A percentile compares a stretch with the other conserved stretches of the same genome.
These are phyloP conservation scores for Scophthalmus maximus DNA, from an alignment of 2,113 vertebrate species.

Conservation along the genomic window DNA sequence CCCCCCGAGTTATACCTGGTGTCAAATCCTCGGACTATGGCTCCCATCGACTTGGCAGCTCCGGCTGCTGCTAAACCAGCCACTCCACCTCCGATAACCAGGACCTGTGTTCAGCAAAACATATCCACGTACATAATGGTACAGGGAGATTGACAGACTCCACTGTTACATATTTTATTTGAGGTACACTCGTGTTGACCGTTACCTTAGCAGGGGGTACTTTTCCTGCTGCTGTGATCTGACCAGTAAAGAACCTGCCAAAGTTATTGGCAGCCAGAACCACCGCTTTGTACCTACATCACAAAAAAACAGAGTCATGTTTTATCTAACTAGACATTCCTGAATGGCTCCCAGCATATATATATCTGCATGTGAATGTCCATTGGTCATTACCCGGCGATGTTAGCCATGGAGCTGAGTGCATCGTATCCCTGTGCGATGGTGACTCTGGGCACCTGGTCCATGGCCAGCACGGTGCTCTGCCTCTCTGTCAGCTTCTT, in stretches of 20 bases:
- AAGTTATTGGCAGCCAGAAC: conserved; percentile 80
- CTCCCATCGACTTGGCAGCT: conserved; percentile 87
- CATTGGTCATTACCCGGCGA: conserved; percentile 77
- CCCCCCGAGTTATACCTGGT: conserved; percentile 72
- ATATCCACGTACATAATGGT: background rate
- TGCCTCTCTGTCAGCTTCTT: conserved; percentile 76
- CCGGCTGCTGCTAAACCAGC: conserved; percentile 86
- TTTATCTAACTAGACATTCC: background rate
- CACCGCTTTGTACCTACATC: conserved; percentile 79
- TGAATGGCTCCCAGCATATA: conserved; percentile 41
- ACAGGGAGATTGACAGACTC: background rate
- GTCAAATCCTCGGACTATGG: conserved; percentile 86
- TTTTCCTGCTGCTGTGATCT: conserved; percentile 83
- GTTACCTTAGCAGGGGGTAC: conserved; percentile 81
- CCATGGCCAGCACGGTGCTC: conserved; percentile 82
- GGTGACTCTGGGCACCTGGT: conserved; percentile 85
- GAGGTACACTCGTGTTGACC: background rate
- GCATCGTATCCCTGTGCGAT: conserved; percentile 86
- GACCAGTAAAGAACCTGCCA: conserved; percentile 82
- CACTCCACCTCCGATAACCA: conserved; percentile 87
- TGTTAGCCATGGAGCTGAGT: conserved; percentile 84
- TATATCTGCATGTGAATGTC: background rate
- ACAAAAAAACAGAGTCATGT: conserved; percentile 19
- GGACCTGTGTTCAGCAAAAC: conserved; percentile 69
- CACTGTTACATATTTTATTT: conserved; percentile 4